A percentile compares a stretch with the other conserved stretches of the same genome.
Evolutionary conservation across 2,113 vertebrate species (phyloP).

Genomic region (Tursiops truncatus): DNA sequence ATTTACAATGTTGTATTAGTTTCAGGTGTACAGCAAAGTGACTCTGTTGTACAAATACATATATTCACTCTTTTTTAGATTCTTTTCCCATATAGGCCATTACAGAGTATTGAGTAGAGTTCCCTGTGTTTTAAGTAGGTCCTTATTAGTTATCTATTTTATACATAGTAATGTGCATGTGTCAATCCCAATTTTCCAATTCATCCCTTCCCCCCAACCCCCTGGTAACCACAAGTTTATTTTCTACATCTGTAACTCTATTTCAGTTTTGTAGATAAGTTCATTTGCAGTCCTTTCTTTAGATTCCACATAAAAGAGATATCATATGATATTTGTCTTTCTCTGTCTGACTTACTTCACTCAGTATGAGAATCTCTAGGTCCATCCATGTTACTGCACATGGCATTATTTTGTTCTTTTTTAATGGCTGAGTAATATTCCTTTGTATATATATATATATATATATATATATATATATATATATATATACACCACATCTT

Average conservation of each 20-base stretch:
- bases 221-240: background rate
- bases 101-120: background rate
- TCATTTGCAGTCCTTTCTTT: background rate
- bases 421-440: background rate
- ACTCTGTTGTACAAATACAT: background rate
- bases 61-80: background rate
- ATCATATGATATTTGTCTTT: background rate
- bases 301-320: background rate
- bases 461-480: background rate
- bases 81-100: background rate
- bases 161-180: background rate
- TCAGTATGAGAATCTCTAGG: background rate
- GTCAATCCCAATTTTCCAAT: background rate
- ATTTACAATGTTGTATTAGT: background rate
- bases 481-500: background rate
- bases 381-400: background rate
- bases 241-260: background rate
- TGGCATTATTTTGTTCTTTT: background rate
- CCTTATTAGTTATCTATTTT: background rate
- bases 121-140: background rate
- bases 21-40: background rate
- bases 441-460: rapidly evolving
- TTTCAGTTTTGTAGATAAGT: background rate
- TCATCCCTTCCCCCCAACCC: background rate
- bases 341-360: background rate